These are phyloP conservation scores for Mus spicilegus DNA, from an alignment of 2,113 vertebrate species.

Conservation along the genomic window DNA sequence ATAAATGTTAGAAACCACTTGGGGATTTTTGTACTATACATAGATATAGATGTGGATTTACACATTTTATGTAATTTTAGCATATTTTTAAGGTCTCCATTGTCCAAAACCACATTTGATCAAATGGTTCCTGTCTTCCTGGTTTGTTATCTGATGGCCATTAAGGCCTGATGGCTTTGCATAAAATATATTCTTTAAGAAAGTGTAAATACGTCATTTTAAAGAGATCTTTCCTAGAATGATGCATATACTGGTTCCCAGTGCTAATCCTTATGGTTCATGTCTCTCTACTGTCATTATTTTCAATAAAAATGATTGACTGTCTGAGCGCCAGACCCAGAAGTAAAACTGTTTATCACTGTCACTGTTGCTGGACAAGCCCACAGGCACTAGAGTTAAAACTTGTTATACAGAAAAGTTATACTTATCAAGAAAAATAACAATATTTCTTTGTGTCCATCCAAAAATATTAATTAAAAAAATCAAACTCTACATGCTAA, in stretches of 20 bases:
- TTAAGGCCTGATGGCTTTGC: not conserved
- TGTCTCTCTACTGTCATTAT: slow-evolving; percentile 73
- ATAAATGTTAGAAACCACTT: not conserved
- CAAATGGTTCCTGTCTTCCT: not conserved
- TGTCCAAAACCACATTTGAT: slow-evolving; percentile 1
- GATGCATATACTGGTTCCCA: slow-evolving; percentile 30
- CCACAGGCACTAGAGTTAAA: slow-evolving; percentile 53
- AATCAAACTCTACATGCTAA: not conserved
- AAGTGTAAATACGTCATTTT: slow-evolving; percentile 14
- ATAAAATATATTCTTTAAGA: slow-evolving; percentile 16
- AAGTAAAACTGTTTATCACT: slow-evolving; percentile 33
- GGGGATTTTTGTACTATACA: not conserved
- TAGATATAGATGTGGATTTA: not conserved
- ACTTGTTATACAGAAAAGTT: slow-evolving; percentile 28
- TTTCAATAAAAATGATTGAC: slow-evolving; percentile 80
- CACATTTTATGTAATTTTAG: slow-evolving; percentile 30
- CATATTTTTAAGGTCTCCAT: not conserved
- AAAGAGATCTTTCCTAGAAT: slow-evolving; percentile 28
- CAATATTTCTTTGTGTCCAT: not conserved
- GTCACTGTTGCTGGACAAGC: slow-evolving; percentile 49
- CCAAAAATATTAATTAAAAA: slow-evolving; percentile 39
- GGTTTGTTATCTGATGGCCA: not conserved
- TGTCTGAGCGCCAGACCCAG: slow-evolving; percentile 60
- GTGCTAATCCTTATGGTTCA: slow-evolving; percentile 52
- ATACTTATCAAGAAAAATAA: slow-evolving; percentile 54